Percentiles rank a stretch among this genome's conserved stretches.
Conservation (phyloP, 2,888 invertebrate genomes). For the Panorpa germanica region DNA sequence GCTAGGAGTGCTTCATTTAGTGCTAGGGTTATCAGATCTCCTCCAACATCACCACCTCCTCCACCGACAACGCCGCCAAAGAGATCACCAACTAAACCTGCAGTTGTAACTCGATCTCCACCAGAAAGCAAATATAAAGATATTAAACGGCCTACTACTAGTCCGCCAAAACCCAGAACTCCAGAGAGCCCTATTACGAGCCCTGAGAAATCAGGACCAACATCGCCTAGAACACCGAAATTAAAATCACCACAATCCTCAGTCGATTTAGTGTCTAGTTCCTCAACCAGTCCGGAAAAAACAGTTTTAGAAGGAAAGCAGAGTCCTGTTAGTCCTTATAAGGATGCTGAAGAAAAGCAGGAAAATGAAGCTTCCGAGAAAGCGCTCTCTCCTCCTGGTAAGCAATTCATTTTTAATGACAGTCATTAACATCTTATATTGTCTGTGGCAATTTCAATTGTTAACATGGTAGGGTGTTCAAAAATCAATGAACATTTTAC, state of each 20-base stretch:
- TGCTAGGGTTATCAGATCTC: constrained; percentile 34
- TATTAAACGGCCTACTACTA: too few relatives aligned
- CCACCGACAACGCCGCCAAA: constrained; percentile 19
- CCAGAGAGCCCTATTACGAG: constrained; percentile 8
- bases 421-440: too few relatives aligned
- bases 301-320: too few relatives aligned
- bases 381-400: constrained; percentile 3
- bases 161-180: constrained; percentile 12
- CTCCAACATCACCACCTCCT: constrained; percentile 26
- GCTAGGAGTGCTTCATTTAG: too few relatives aligned
- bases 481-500: too few relatives aligned
- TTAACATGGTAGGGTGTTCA: too few relatives aligned
- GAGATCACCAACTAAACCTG: constrained; percentile 6
- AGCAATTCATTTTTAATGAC: not conserved
- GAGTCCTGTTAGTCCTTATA: too few relatives aligned
- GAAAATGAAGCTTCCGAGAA: constrained; percentile 4
- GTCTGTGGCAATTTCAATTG: too few relatives aligned
- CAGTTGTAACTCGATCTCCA: too few relatives aligned
- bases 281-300: too few relatives aligned
- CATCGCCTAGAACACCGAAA: constrained; percentile 2
- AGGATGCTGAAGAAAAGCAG: constrained; percentile 5
- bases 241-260: not conserved
- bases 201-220: not conserved
- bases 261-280: too few relatives aligned
- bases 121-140: too few relatives aligned